Percentiles rank a stretch among this genome's conserved stretches.
Evolutionary conservation across 2,797 vertebrate genomes (phyloP).

Genomic region (Erethizon dorsatum): DNA sequence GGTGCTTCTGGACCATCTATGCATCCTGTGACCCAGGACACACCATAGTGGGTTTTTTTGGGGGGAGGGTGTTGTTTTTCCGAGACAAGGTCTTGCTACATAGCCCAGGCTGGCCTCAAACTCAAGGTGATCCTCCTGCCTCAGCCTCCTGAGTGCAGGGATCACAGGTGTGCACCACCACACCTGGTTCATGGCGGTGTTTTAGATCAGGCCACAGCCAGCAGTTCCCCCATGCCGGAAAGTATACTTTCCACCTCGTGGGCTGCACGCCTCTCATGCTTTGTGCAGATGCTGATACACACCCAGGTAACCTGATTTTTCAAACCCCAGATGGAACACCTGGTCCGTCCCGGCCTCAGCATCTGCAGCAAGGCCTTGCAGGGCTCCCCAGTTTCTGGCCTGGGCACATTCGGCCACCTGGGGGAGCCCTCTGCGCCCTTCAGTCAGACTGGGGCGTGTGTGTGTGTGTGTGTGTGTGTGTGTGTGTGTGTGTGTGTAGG

Average conservation of each 20-base stretch:
- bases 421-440: slow-evolving; percentile 82
- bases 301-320: background rate
- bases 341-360: background rate
- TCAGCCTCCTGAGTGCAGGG: background rate
- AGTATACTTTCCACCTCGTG: background rate
- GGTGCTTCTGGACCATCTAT: background rate
- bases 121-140: background rate
- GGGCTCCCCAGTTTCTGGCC: background rate
- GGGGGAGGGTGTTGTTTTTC: background rate
- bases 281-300: background rate
- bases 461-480: background rate
- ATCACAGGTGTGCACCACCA: background rate
- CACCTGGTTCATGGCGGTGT: background rate
- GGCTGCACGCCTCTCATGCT: accelerated
- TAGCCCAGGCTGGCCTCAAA: background rate
- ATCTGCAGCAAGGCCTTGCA: background rate
- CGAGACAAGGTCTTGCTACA: background rate
- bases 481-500: background rate
- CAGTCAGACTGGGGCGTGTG: background rate
- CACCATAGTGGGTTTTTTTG: background rate
- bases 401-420: slow-evolving; percentile 75
- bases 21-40: background rate
- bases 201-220: background rate
- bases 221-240: background rate
- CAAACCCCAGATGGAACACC: background rate